These are phyloP conservation scores for Pterocles burchelli DNA, from an alignment of 2,113 vertebrate genomes.

Conservation along the genomic window DNA sequence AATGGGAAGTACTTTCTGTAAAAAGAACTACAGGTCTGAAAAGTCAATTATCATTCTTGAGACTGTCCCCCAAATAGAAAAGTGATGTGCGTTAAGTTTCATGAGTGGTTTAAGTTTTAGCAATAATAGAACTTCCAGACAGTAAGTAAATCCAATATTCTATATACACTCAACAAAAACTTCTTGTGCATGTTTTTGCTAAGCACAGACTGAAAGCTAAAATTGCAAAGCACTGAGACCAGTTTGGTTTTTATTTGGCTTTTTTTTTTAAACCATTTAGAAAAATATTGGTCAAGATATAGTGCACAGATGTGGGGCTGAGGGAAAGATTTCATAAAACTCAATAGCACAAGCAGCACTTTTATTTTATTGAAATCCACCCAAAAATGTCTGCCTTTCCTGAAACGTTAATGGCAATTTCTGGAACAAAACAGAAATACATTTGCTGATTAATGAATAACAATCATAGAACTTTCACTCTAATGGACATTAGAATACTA, in stretches of 20 bases:
- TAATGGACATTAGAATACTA: conserved; percentile 60
- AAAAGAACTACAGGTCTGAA: conserved; percentile 4
- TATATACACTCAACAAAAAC: conserved; percentile 36
- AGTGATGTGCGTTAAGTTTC: not conserved
- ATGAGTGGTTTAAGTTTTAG: conserved; percentile 49
- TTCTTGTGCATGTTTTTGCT: conserved; percentile 47
- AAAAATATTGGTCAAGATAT: conserved; percentile 20
- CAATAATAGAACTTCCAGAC: conserved; percentile 47
- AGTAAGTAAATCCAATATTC: conserved; percentile 33
- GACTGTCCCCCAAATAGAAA: not conserved
- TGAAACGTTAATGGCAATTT: conserved; percentile 53
- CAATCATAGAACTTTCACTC: conserved; percentile 33
- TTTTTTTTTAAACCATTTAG: not conserved
- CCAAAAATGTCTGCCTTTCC: conserved; percentile 24
- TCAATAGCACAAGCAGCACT: conserved; percentile 1
- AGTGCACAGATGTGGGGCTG: conserved; percentile 41
- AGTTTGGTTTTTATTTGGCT: not conserved
- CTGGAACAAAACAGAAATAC: conserved; percentile 62
- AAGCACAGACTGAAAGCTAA: conserved; percentile 38
- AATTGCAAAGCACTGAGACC: conserved; percentile 30
- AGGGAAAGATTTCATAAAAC: conserved; percentile 8
- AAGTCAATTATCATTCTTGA: not conserved
- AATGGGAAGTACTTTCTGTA: not conserved
- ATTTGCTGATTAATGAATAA: conserved; percentile 35
- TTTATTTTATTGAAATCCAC: conserved; percentile 45